Base-by-base conservation (phyloP, 2,888 invertebrate genomes). In the Boloria selene region DNA sequence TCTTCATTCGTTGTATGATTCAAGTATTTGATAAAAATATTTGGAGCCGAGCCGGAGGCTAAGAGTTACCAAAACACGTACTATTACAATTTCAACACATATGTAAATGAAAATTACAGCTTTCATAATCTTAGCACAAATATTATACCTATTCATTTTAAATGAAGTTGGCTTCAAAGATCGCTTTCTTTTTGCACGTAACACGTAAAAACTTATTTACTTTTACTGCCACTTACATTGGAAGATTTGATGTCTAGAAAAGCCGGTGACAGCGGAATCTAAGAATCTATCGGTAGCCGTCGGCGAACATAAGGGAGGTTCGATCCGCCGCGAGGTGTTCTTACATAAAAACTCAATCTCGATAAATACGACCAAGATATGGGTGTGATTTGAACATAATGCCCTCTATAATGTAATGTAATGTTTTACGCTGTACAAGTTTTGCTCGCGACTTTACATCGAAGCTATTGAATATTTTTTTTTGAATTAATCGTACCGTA, bases 211-310 rank as follows among this genome's bases (percentile, higher is more conserved):
- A 60, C 69, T 73, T 70, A 74, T 75, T 72, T 70, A 68, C 66
- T 70, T 75, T 88, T 88, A 88, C 80, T 79, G 81, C 79, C 84
- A 85, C 86, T 87, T 83, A 82, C 82, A 85, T 86, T 83, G 78
- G 78, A 78, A 85, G 87, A 87, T 87, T 85, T 72, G 79, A 75
- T 81, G 78, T 82, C 79, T 80, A 73, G 70, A 78, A 80, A 84
- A 81, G 78, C 81, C 80, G 80, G 82, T 85, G 86, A 82, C 86
- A 82, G 81, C 83, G 79, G 76, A 80, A 80, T 81, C 81, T 81
- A 76, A 26, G 74, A 79, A 82, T 81, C 76, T 77, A 78, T 78
- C 69, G 64, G 73, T 71, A 52, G 74, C 74, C 71, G 70, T 54
- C 65, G 68, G 72, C 72, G 68, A 55, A 69, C 68, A 64, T 73